Evolutionary conservation across 2,888 invertebrate genomes (phyloP).

Genomic region (Erebia epiphron): DNA sequence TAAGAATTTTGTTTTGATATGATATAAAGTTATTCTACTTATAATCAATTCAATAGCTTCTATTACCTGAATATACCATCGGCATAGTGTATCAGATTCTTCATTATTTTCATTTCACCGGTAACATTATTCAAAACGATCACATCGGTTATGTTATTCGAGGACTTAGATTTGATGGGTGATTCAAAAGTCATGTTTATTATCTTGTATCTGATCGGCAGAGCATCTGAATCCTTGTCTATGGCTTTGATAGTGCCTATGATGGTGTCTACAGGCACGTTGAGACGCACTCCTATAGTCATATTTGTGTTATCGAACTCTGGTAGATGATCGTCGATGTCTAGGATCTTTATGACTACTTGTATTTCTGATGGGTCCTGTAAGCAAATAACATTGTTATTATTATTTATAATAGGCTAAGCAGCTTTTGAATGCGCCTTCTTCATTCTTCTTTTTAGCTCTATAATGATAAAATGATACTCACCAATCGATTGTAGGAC

Average conservation of each 20-base stretch:
- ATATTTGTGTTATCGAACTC: conserved; percentile 84
- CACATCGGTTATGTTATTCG: conserved; percentile 74
- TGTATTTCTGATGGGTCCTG: conserved; percentile 88
- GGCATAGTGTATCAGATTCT: conserved; percentile 85
- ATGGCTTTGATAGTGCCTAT: conserved; percentile 86
- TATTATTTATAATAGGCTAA: not conserved
- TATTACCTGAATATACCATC: conserved; percentile 85
- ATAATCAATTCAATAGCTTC: not conserved
- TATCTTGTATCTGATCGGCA: conserved; percentile 85
- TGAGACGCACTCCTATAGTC: conserved; percentile 88
- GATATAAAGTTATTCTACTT: too few relatives aligned
- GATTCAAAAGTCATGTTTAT: conserved; percentile 83
- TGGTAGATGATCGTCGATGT: conserved; percentile 90
- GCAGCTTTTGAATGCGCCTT: too few relatives aligned
- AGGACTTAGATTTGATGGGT: conserved; percentile 70
- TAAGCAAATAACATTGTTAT: conserved; percentile 40
- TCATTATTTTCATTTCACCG: conserved; percentile 88
- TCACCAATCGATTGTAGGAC: conserved; percentile 84
- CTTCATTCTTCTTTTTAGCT: not conserved
- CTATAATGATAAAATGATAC: conserved; percentile 36
- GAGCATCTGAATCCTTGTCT: conserved; percentile 87
- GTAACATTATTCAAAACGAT: conserved; percentile 86
- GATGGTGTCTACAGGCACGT: conserved; percentile 88
- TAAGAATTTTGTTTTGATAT: too few relatives aligned
- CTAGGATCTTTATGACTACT: conserved; percentile 84